Base-by-base conservation (phyloP, 2,888 invertebrate genomes). In the Ectemnius lituratus region DNA sequence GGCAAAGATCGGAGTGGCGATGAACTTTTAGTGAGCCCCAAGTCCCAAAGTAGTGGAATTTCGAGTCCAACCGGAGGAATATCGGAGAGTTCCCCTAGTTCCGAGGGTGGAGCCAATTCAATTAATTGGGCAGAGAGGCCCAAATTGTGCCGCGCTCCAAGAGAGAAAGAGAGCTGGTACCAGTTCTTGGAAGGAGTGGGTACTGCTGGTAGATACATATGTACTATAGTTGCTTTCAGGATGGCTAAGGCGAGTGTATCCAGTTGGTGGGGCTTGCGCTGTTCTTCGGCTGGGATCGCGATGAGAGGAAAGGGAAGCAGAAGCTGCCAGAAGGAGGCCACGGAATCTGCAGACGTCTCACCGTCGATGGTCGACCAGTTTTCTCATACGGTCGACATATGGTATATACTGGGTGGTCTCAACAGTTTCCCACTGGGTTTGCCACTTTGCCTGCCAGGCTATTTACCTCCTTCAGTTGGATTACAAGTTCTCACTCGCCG, bases 331-430 rank as follows among this genome's bases (percentile, higher is more conserved):
- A 84, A 88, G 85, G 85, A 87, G 87, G 86, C 87, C 84, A 87
- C 86, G 81, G 85, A 86, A 88, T 86, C 85, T 82, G 83, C 85
- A 83, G 85, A 78, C 82, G 82, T 82, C 76, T 87, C 84, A 79
- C 78, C 84, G 81, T 79, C 52, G 52, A 16, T 16, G 37, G 16
- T 52, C 87, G 83, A 84, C 86, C 84, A 85, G 85, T 87, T 86
- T 86, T 87, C 86, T 85, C 86, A 84, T 85, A 84, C 86, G 86
- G 83, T 82, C 85, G 85, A 84, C 87, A 87, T 85, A 86, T 87
- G 87, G 86, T 79, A 82, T 83, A 65, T 85, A 84, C 84, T 73
- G 79, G 78, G 84, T 82, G 84, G 71, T 70, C 78, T 49, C 78
- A 80, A 83, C 62, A 65, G 76, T 69, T 69, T 59, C 59, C 5